Evolutionary conservation across 2,797 vertebrate species (phyloP), one percentile per base, ranked within the genome.

Genomic region (Luscinia megarhynchos): DNA sequence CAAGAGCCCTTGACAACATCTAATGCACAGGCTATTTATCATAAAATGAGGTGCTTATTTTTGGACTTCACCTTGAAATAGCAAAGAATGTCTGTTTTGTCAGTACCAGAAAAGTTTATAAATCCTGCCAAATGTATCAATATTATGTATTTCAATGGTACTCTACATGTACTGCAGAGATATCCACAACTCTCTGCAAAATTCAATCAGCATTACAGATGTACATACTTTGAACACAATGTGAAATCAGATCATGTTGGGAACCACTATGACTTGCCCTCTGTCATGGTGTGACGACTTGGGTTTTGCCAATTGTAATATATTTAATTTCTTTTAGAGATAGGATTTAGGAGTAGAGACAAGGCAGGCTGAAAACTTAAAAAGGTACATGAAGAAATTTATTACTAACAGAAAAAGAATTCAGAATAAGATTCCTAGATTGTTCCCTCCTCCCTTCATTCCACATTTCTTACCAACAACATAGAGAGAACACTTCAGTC

Each of bases 11-110:
- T 84, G 84, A 96, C 70, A 92, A 87, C 66, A 91, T 40, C 73
- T 91, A 94, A 88, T 30, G 53, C 89, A 93, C 59, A 90, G 74
- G 67, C 88, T 89, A 81, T 94, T 96, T 93, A 90, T 90, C 73
- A 90, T 63, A 96, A 73, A 91, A 12, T 10, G 76, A 93, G 53
- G 50, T 70, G 85, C 34, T 93, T 92, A 91, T 84, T 95, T 96
- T 90, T 76, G 62, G 76, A 81, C 62, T 91, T 96, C 82, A 91
- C 76, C 69, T 94, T 84, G 89, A 63, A 89, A 91, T 36, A 84
- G 55, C 43, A 88, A 91, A 86, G 57, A 87, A 79, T 24, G 14
- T 43, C 87, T 64, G 50, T 83, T 93, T 75, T 81, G 58, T 59
- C 82, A 93, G 55, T 34, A 81, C 9, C 36, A 88, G 59, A 59